Base-by-base conservation (phyloP, 1,140 invertebrate species). In the Drosophila teissieri region DNA sequence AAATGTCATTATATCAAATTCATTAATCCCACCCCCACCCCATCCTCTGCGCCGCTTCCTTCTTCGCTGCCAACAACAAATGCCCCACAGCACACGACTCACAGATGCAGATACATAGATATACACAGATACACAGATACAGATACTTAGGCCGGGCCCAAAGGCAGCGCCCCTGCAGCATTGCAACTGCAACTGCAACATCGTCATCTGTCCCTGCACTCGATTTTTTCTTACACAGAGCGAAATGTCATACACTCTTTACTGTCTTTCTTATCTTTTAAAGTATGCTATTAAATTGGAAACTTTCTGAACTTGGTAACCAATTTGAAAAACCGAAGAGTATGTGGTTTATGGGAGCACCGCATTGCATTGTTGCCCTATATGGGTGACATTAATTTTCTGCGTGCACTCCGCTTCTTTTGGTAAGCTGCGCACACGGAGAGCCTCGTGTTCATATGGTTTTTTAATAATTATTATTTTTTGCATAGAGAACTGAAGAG, bases 1-100 rank as follows among this genome's bases (percentile, higher is more conserved):
- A 90, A 90, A 90, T 90, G 85, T 90, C 85, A 90, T 90, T 90
- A 90, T 90, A 90, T 90, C 85, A 90, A 90, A 90, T 90, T 90
- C 85, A 90, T 90, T 90, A 90, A 90, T 90, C 84, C 84, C 79
- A 70, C 19, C 45, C 45, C 52, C 54, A 6, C 52, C 22, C 53
- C 34, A 44, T 11, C 39, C 14, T 3, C n/a, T 31, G 15, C 42
- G 11, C 14, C 17, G 10, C 42, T 6, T 12, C 17, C 22, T 24
- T 8, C 36, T 12, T 5, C 8, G 34, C n/a, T 39, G 34, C 10
- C 36, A 40, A 24, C 57, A 44, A 27, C 52, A 77, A 62, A 44
- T 46, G 65, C 60, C 76, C 67, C 67, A 57, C 57, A 63, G 84
- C 83, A 58, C 61, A 69, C 48, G 54, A 36, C 36, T 37, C 61